Base-by-base conservation (phyloP, 2,888 invertebrate genomes). In the Mesorhabditis belari region DNA sequence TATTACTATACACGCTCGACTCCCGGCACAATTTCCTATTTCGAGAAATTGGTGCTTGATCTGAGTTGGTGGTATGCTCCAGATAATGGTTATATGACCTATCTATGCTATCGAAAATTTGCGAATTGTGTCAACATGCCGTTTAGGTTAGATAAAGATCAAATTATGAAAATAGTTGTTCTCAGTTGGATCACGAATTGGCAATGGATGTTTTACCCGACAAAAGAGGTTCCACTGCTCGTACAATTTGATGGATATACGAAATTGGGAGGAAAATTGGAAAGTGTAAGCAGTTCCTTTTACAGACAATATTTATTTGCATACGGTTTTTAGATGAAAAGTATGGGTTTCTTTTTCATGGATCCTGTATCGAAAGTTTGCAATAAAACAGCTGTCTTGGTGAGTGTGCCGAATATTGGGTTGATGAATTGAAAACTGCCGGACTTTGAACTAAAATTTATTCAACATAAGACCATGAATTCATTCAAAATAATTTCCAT, bases 201-300 rank as follows among this genome's bases (percentile, higher is more conserved):
- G 78, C 75, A 76, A 52, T 78, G 78, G 78, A 60, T 78, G 6
- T 66, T 68, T 56, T 28, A 62, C 17, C 52, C 70, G 3, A 51
- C 53, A 4, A 44, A 60, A 3, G 60, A 57, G 24, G 28, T 59
- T n/a, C 55, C 66, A 5, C 79, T 61, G 6, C 69, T 80, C 24
- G 70, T 79, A 9, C 79, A 79, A 55, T 79, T 79, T 58, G 79
- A 79, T 55, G 79, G 79, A 6, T 74, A 80, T 55, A 77, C 79
- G 19, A 62, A 71, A 49, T 58, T 74, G 27, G 74, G 74, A 12
- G 71, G 74, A 9, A 74, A 73, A 64, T 59, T 74, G 19, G 69
- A 52, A 35, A 69, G 68, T 65, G 72, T 72, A 54, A 0, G 50
- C 49, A 1, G 12, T n/a, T n/a, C n/a, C n/a, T n/a, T n/a, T n/a